phyloP scores from a whole-genome alignment of 53 echinoderm and acorn worm species.

The Echinarachnius parma region DNA sequence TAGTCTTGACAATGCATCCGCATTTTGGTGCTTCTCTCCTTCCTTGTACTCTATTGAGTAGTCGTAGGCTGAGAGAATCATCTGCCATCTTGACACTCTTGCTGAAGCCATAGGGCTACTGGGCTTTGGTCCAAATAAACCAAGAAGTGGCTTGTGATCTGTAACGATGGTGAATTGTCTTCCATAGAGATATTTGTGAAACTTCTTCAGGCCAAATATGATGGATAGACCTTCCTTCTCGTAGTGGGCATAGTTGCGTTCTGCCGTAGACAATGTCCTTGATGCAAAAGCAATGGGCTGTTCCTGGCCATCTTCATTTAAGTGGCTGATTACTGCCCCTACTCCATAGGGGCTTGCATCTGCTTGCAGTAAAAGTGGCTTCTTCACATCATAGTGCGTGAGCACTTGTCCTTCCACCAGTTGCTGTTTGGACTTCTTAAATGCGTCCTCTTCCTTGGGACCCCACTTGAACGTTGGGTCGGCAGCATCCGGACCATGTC shows the following conservation, averaged over 20 bases:
- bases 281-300: constrained; percentile 60
- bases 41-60: constrained; percentile 43
- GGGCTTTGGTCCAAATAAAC: constrained; percentile 40
- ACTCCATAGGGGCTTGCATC: constrained; percentile 63
- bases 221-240: constrained; percentile 53
- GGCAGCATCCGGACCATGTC: neutral
- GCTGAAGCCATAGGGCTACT: constrained; percentile 47
- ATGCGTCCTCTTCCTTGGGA: constrained; percentile 34
- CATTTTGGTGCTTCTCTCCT: constrained; percentile 49
- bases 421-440: constrained; percentile 9
- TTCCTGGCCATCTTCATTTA: constrained; percentile 40
- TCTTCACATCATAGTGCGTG: constrained; percentile 34
- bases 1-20: constrained; percentile 52
- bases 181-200: constrained; percentile 49
- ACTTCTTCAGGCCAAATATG: constrained; percentile 60
- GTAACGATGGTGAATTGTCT: constrained; percentile 32
- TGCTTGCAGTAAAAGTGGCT: constrained; percentile 44
- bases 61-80: constrained; percentile 47
- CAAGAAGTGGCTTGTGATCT: constrained; percentile 36
- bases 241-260: constrained; percentile 57
- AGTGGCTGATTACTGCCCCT: constrained; percentile 56
- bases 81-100: constrained; percentile 50
- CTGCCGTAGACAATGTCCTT: constrained; percentile 27
- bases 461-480: constrained; percentile 51
- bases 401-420: constrained; percentile 8